Percentiles rank a stretch among this genome's conserved stretches.
phyloP scores from a whole-genome alignment of 2,113 vertebrate species.

The Elgaria multicarinata region DNA sequence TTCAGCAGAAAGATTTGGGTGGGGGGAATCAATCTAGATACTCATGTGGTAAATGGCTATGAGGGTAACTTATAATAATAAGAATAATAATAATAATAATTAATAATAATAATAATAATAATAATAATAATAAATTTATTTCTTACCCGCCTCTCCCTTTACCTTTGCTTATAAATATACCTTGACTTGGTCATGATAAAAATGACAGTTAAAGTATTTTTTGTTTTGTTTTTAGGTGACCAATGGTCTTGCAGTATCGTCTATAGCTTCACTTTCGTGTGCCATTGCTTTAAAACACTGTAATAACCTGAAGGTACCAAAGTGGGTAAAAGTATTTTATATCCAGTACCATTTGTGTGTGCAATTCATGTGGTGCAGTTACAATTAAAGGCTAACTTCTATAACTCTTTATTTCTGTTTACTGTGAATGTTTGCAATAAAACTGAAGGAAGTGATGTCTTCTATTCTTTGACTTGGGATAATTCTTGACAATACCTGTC shows the following conservation, averaged over 20 bases:
- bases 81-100: too few species aligned
- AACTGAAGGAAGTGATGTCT: background rate
- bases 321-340: slow-evolving; percentile 59
- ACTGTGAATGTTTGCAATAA: background rate
- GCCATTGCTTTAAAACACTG: slow-evolving; percentile 73
- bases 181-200: background rate
- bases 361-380: background rate
- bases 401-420: background rate
- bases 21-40: too few species aligned
- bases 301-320: slow-evolving; percentile 56
- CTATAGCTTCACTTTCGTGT: slow-evolving; percentile 67
- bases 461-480: background rate
- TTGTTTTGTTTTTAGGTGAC: slow-evolving; percentile 76
- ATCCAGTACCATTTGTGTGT: background rate
- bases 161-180: background rate
- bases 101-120: too few species aligned
- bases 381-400: background rate
- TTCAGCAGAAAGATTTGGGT: background rate
- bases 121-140: too few species aligned
- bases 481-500: background rate
- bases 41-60: background rate
- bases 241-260: slow-evolving; percentile 78
- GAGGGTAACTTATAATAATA: background rate
- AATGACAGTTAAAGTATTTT: background rate
- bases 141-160: too few species aligned